Base-by-base conservation (phyloP, 2,888 invertebrate species). In the Crematogaster levior region DNA sequence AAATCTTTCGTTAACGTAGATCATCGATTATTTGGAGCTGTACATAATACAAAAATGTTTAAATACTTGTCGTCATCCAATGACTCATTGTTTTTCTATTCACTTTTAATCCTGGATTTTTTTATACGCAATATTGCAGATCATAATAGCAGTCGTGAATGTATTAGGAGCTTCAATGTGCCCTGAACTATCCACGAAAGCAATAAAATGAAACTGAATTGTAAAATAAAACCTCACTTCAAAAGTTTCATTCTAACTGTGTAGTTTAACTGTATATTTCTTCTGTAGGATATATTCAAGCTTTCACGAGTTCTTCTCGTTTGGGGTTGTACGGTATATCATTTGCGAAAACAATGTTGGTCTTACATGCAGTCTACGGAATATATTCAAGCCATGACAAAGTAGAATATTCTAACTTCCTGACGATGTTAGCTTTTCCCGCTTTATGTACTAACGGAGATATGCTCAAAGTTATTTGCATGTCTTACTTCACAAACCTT, bases 301-400 rank as follows among this genome's bases (percentile, higher is more conserved):
- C 56, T 79, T 79, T 56, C 30, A 18, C 3, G 56, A 79, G 77
- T 70, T 56, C 68, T 43, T 56, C 53, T 43, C 30, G 34, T 61
- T 56, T 79, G 18, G 9, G 30, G 24, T 53, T 51, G 68, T 43
- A n/a, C n/a, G n/a, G n/a, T n/a, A 37, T 79, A 79, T 79, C 43
- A 70, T 79, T 58, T 70, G 77, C 18, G 70, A 70, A 56, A 79
- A 79, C 77, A 70, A 70, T 48, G 70, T 79, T 56, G 70, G 68
- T 68, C 43, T 79, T 79, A 68, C 70, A 15, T 53, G 70, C 34
- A 46, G 56, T 79, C 43, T 34, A 34, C 34, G 18, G 56, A 70
- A 79, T 79, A 79, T 79, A 79, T 79, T 70, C 70, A 79, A 79
- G 68, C 4, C 27, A 18, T 68, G 77, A 77, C 70, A 68, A 79